Percentiles rank a stretch among this genome's conserved stretches.
phyloP scores from a whole-genome alignment of 92 coral and sea anemone species.

The Phenganax marumi region DNA sequence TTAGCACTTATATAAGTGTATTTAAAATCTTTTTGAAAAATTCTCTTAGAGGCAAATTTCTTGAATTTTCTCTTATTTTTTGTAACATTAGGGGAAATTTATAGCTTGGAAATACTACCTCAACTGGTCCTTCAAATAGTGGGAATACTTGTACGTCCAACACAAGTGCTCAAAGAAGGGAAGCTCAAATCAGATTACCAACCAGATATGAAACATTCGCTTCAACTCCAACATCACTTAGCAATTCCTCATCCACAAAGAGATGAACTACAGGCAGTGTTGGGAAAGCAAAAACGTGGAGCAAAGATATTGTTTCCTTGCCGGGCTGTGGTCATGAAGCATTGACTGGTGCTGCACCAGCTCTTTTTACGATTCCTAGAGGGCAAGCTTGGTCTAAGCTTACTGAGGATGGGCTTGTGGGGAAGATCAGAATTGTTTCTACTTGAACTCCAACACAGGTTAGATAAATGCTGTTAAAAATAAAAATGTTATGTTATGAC shows the following conservation, averaged over 20 bases:
- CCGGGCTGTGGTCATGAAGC: conserved; percentile 14
- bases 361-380: conserved; percentile 18
- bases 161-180: background rate
- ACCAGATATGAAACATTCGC: conserved; percentile 19
- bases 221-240: background rate
- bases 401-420: conserved; percentile 23
- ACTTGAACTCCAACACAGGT: conserved; percentile 38
- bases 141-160: background rate
- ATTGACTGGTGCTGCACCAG: conserved; percentile 11
- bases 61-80: background rate
- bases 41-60: no score
- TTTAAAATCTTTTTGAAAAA: no score
- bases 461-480: background rate
- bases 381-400: conserved; percentile 17
- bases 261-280: conserved; percentile 20
- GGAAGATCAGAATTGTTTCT: conserved; percentile 33
- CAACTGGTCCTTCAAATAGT: background rate
- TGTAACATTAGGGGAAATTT: background rate
- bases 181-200: conserved; percentile 14
- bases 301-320: conserved; percentile 35
- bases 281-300: conserved; percentile 34
- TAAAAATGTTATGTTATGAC: background rate
- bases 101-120: conserved; percentile 10
- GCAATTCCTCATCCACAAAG: conserved; percentile 16
- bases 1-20: no score